A percentile compares a stretch with the other conserved stretches of the same genome.
phyloP scores from a whole-genome alignment of 2,797 vertebrate genomes.

The Ptychadena robeensis region DNA sequence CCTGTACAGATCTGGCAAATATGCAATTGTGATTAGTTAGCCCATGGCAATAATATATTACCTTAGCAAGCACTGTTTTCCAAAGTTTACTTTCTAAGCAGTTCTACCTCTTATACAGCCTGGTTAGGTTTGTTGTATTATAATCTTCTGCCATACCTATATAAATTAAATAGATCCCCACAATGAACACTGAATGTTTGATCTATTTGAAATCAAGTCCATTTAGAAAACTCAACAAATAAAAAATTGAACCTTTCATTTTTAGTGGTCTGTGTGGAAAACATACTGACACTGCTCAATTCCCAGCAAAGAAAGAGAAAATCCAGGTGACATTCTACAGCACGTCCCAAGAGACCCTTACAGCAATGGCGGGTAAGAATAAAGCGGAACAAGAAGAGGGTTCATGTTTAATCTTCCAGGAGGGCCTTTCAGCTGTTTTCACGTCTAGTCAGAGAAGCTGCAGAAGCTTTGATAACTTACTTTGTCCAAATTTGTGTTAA shows the following conservation, averaged over 20 bases:
- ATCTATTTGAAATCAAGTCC: background rate
- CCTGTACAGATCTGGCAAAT: background rate
- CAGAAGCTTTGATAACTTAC: constrained; percentile 64
- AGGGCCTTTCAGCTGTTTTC: constrained; percentile 22
- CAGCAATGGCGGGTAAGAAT: constrained; percentile 1
- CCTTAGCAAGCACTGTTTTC: background rate
- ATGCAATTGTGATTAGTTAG: background rate
- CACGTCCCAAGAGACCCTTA: constrained; percentile 8
- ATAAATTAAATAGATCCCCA: background rate
- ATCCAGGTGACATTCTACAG: constrained; percentile 22
- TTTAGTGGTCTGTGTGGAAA: constrained; percentile 14
- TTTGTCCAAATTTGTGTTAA: constrained; percentile 58
- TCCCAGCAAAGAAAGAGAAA: constrained; percentile 19
- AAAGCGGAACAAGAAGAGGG: constrained; percentile 13
- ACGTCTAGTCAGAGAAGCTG: background rate
- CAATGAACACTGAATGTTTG: too few species aligned
- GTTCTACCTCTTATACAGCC: background rate
- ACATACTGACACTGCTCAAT: background rate
- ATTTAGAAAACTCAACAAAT: background rate
- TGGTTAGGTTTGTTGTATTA: background rate
- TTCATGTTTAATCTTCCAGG: constrained; percentile 27
- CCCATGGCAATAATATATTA: background rate
- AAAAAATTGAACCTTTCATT: background rate
- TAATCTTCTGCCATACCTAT: background rate
- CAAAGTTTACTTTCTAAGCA: background rate